Base-by-base conservation (phyloP, 2,888 invertebrate species). In the Agrochola macilenta region DNA sequence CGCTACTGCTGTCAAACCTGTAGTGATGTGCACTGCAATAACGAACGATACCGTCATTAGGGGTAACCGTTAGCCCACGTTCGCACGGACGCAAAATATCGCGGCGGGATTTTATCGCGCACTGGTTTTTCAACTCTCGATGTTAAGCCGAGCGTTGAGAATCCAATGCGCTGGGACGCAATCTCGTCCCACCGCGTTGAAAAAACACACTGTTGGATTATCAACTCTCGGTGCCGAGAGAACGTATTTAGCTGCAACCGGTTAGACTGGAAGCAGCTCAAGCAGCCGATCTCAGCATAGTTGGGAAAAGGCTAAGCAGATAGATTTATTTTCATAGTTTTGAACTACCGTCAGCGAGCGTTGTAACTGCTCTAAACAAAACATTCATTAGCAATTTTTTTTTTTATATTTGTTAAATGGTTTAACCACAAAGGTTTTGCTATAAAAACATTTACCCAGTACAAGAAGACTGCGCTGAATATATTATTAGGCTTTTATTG, bases 1-100 rank as follows among this genome's bases (percentile, higher is more conserved):
- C 52, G 68, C 39, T 46, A 43, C 23, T 3, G 54, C 81, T 82
- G 81, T 82, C 81, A 82, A 83, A 79, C 58, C 58, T 39, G 83
- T 80, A 14, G 46, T 46, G 46, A 12, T 14, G 14, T 0, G 0
- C 43, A 9, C 2, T 14, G 39, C 14, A 49, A 8, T 35, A 69
- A 69, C 35, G 57, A 69, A 69, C 35, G 57, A 57, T 46, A 35
- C n/a, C 69, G 1, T 23, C 14, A 23, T 49, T 8, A 46, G 4
- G 46, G 14, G 46, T 66, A 46, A 26, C 26, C 43, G 26, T 35
- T 35, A 35, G 35, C 35, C 35, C 35, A 35, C 9, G 39, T 39
- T 39, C 7, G 39, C 39, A 39, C 7, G 35, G 35, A 35, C 35
- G 5, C 3, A 35, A 35, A 35, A 5, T 35, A 35, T 35, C 35